Conservation (phyloP, 2,888 invertebrate species). For the Balanococcus diminutus region DNA sequence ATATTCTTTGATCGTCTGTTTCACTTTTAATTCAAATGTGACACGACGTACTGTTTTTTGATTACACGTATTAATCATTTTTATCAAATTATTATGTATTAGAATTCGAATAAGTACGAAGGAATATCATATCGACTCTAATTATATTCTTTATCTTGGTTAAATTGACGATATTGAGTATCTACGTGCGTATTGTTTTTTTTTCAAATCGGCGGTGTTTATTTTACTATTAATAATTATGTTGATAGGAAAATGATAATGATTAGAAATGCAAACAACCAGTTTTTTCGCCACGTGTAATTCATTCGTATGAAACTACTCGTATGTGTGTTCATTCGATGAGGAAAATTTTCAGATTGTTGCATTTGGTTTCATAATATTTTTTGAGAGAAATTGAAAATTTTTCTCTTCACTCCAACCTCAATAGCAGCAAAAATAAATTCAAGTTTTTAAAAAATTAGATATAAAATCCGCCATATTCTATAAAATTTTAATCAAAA, state of each 20-base stretch:
- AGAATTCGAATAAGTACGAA: neutral
- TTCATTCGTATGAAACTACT: neutral
- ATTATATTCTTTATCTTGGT: neutral
- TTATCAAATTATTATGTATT: neutral
- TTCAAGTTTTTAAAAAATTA: no score
- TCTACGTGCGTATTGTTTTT: neutral
- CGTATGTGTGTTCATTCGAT: no score
- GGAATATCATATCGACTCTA: neutral
- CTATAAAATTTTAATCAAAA: no score
- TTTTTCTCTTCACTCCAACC: no score
- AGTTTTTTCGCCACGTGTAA: neutral
- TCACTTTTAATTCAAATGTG: neutral
- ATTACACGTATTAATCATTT: neutral
- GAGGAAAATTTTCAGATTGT: neutral
- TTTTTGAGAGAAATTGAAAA: neutral
- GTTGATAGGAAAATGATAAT: neutral
- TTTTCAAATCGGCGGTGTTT: neutral
- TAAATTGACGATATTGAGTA: neutral
- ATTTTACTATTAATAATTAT: neutral
- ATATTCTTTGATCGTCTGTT: neutral
- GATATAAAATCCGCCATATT: no score
- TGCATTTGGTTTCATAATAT: neutral
- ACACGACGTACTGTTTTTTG: neutral
- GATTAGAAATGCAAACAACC: neutral
- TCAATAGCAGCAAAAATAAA: no score